phyloP scores from a whole-genome alignment of 2,113 vertebrate genomes.

The Tachycineta bicolor region DNA sequence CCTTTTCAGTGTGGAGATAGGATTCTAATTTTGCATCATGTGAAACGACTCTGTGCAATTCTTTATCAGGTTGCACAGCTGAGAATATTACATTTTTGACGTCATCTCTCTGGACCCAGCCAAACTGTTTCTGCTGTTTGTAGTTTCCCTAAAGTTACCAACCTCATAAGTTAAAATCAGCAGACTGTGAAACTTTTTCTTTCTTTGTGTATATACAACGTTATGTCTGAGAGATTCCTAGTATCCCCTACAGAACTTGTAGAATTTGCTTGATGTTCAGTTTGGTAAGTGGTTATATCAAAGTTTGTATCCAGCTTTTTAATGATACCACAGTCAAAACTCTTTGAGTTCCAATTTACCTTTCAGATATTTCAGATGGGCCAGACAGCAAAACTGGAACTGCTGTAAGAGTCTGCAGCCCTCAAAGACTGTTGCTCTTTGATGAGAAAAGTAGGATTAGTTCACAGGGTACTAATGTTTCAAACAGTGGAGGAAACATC shows the following conservation, averaged over 20 bases:
- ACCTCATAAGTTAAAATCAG: neutral
- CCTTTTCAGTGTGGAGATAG: neutral
- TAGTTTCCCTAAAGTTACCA: neutral
- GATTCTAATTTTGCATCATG: neutral
- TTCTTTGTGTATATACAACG: neutral
- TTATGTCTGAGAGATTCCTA: neutral
- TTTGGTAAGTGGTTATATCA: neutral
- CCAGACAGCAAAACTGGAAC: neutral
- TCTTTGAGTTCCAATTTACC: neutral
- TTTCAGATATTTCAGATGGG: neutral
- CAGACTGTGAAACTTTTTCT: neutral
- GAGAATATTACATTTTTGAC: neutral
- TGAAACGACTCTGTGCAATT: fast-evolving
- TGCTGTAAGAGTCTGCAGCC: neutral
- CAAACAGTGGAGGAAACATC: neutral
- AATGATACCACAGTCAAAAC: neutral
- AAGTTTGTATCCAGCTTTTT: neutral
- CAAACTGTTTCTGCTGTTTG: neutral
- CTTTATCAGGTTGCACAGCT: neutral
- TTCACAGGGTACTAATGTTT: neutral
- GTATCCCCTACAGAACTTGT: neutral
- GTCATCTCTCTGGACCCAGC: neutral
- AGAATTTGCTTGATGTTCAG: neutral
- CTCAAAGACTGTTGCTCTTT: neutral
- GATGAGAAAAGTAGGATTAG: neutral